Evolutionary conservation across 2,888 invertebrate species (phyloP).

Genomic region (Cosmopolites sordidus): DNA sequence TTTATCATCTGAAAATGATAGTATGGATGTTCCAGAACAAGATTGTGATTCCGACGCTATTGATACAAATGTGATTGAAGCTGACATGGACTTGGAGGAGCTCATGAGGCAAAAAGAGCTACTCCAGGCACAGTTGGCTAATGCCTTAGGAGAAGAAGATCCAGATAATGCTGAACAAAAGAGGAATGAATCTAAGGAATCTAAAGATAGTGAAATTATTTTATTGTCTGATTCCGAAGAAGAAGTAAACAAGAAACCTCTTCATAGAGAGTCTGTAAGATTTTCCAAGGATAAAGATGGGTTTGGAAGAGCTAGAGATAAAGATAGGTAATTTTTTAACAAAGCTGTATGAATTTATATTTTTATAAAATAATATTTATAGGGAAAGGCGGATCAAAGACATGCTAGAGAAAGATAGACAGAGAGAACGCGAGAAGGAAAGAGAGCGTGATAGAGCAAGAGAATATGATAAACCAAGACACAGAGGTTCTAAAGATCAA

Average conservation of each 20-base stretch:
- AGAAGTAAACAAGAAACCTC: constrained; percentile 30
- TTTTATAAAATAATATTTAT: constrained; percentile 2
- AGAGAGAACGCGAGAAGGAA: constrained; percentile 21
- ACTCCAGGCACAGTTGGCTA: constrained; percentile 75
- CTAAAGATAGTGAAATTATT: constrained; percentile 54
- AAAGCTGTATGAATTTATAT: too few species aligned
- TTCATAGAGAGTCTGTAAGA: constrained; percentile 45
- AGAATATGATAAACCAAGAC: constrained; percentile 39
- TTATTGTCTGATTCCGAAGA: constrained; percentile 61
- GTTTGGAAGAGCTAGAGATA: constrained; percentile 11
- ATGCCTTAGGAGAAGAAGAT: constrained; percentile 56
- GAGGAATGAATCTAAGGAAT: constrained; percentile 33
- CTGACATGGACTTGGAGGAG: constrained; percentile 82
- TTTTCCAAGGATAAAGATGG: constrained; percentile 10
- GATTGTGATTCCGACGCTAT: constrained; percentile 69
- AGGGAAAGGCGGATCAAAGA: constrained; percentile 16
- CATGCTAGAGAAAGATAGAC: constrained; percentile 21
- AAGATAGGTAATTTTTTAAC: constrained; percentile 14
- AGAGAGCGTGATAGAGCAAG: constrained; percentile 15
- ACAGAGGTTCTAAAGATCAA: constrained; percentile 26
- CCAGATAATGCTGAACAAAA: constrained; percentile 24
- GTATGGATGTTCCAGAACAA: constrained; percentile 56
- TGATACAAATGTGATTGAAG: constrained; percentile 70
- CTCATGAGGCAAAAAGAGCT: constrained; percentile 84
- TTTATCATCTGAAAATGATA: constrained; percentile 65